Evolutionary conservation across 2,113 vertebrate genomes (phyloP), one percentile per base, ranked within the genome.

Genomic region (Chroicocephalus ridibundus): DNA sequence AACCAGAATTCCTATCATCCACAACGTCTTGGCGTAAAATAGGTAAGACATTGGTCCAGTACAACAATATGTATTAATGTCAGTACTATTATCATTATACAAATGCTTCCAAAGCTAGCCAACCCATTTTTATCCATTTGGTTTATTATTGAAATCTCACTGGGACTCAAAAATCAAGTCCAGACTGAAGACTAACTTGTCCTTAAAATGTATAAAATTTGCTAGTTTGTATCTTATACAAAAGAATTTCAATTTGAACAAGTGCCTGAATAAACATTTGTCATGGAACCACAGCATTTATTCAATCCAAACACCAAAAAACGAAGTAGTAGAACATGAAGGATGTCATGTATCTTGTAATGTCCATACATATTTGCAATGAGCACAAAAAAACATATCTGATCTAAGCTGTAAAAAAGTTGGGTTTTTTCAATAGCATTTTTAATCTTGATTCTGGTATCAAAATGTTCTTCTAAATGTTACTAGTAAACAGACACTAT

Each of bases 311-410:
- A 75, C 20, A 76, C 12, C 10, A 54, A 38, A 20, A 86, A 38
- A 8, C 17, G 27, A 78, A 36, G 27, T 51, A 65, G 8, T 15
- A 60, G 27, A 68, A 31, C 25, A 24, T 36, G 15, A 94, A 70
- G 51, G 19, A 52, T n/a, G 25, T 31, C 2, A 2, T 34, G 5
- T 3, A 10, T 29, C 25, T 68, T 66, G 5, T 84, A 66, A 66
- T 22, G 5, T 27, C 22, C 18, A 13, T 24, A 32, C 5, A 21
- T 60, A 82, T 79, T 82, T 87, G 8, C 18, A 79, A 69, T 24
- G 7, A 38, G 49, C 15, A 38, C 10, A 21, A 54, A 79, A 70
- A 61, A 55, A 9, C 2, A 5, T 0, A 0, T 44, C n/a, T 69
- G 7, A 52, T 49, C 1, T 1, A 55, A 80, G 5, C 13, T 44